Base-by-base conservation (phyloP, 64 coral and sea anemone species). In the Anthopleura sola region DNA sequence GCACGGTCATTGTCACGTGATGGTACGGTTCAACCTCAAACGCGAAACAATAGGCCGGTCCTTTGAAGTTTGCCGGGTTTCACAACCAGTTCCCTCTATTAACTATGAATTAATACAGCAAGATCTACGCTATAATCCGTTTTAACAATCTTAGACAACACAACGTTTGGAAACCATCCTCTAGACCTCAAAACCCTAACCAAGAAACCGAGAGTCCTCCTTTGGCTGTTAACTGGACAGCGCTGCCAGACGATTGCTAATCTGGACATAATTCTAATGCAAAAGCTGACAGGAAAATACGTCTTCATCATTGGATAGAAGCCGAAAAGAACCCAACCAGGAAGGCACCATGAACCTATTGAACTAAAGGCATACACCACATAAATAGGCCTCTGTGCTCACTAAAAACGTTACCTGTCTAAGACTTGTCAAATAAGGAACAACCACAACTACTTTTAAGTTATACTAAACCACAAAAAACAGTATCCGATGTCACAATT, bases 131-230 rank as follows among this genome's bases (percentile, higher is more conserved):
- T 69, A 33, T 29, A 26, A 13, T 69, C 64, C 12, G n/a, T 69
- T 14, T 9, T 69, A 15, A 69, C 26, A 15, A 13, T 10, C 2
- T 9, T 28, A 69, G 64, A 69, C 13, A 69, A 15, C 4, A 46
- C 49, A 0, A 84, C 47, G 4, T 90, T 85, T 32, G 88, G 88
- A 57, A 79, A 57, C 44, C 71, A 90, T 1, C 88, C 88, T 19
- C 64, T 68, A 14, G 64, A 68, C 28, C 64, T 51, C 12, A 55
- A 55, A 14, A 55, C 53, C 18, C 3, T 55, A 3, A 55, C 53
- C 53, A 71, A 20, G 15, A 86, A 86, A 15, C 8, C 21, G 44
- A 85, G 57, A 29, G 60, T 71, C 38, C 58, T 85, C 2, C 39
- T 68, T 14, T 69, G 68, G 0, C 60, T 88, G 55, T 60, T 81